Evolutionary conservation across 23 tunicate species (phyloP).

Genomic region (Trididemnum nubilum): DNA sequence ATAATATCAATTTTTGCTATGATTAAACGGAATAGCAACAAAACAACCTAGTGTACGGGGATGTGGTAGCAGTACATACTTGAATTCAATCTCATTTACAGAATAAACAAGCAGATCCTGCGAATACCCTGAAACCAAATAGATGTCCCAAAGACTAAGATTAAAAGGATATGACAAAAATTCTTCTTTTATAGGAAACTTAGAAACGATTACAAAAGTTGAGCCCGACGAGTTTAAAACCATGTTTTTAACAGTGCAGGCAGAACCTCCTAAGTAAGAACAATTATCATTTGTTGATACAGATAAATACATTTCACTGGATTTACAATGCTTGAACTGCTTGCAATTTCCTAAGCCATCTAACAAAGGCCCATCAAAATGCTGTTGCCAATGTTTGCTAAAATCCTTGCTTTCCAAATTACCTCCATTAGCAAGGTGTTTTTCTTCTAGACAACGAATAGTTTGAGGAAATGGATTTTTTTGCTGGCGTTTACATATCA

Average conservation of each 20-base stretch:
- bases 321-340: constrained; percentile 8
- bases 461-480: constrained; percentile 21
- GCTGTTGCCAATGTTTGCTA: not conserved
- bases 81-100: not conserved
- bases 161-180: constrained; percentile 4
- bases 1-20: no score
- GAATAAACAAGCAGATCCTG: constrained; percentile 10
- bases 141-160: not conserved
- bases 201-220: not conserved
- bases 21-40: constrained; percentile 3
- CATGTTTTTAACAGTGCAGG: constrained; percentile 20
- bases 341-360: not conserved
- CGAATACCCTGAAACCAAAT: not conserved
- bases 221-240: not conserved
- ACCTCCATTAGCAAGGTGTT: not conserved
- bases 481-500: constrained; percentile 23
- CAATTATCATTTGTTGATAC: not conserved
- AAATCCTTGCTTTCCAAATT: not conserved
- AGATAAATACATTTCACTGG: not conserved
- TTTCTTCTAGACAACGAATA: constrained; percentile 17
- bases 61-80: constrained; percentile 21
- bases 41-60: not conserved
- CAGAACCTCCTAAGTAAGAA: constrained; percentile 5
- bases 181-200: not conserved
- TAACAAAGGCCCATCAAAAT: constrained; percentile 21